Evolutionary conservation across 2,888 invertebrate species (phyloP), one percentile per base, ranked within the genome.

Genomic region (Pterobdella sp.): DNA sequence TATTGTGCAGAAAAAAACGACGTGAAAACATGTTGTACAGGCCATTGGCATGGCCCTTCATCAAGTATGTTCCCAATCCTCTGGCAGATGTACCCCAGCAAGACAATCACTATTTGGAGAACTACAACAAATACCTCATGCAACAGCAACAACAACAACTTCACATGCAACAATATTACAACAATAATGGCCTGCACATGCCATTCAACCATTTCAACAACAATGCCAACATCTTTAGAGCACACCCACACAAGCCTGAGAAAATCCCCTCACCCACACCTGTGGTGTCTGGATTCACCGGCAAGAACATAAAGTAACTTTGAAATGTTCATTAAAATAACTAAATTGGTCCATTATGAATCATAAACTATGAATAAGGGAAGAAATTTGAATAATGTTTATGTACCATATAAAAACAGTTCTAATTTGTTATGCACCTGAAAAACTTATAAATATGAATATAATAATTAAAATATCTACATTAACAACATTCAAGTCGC

Each of bases 121-220:
- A 56, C 60, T 56, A 56, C 60, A 56, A 56, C 60, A 56, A 56
- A 56, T 56, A 18, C n/a, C n/a, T 56, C 60, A 56, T 56, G 60
- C 60, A 56, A n/a, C 60, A 56, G 26, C 60, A 56, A 56, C 60
- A 56, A 26, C 60, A 56, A 56, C 60, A 56, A n/a, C 60, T 26
- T 3, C 60, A 56, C 18, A 4, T 14, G n/a, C 60, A 56, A 22
- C 49, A 42, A 42, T 22, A 42, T 42, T 14, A 42, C 49, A 42
- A 42, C 49, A 42, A 22, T 22, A 4, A 56, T 26, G 26, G n/a
- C n/a, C n/a, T n/a, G n/a, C n/a, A n/a, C n/a, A n/a, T n/a, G n/a
- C n/a, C n/a, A n/a, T n/a, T n/a, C 60, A 56, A 56, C 60, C 18
- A 56, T 26, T 3, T 56, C n/a, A 26, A 56, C 7, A 56, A 56